A percentile compares a stretch with the other conserved stretches of the same genome.
Conservation (phyloP, 1,140 invertebrate species). For the Augochlora pura region DNA sequence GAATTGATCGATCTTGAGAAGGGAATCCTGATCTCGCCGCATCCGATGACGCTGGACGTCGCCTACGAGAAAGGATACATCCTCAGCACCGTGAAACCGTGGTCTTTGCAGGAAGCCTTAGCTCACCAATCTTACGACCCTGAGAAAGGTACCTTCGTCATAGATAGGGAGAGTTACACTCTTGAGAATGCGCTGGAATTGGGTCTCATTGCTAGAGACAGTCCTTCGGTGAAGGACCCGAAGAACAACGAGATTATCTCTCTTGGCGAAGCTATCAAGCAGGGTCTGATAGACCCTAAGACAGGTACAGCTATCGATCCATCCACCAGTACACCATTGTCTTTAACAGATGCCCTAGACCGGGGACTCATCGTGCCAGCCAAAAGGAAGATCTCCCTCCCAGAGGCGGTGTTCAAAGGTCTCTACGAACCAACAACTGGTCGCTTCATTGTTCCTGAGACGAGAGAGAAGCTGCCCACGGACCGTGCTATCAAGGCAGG, state of each 20-base stretch:
- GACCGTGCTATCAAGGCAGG: slow-evolving; percentile 89
- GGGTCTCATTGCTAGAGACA: slow-evolving; percentile 87
- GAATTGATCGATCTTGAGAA: slow-evolving; percentile 86
- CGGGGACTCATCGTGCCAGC: slow-evolving; percentile 90
- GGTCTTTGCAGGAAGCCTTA: slow-evolving; percentile 92
- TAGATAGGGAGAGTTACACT: slow-evolving; percentile 87
- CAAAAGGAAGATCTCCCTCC: slow-evolving; percentile 90
- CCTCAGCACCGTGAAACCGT: slow-evolving; percentile 87
- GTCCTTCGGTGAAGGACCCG: slow-evolving; percentile 91
- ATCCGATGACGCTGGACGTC: slow-evolving; percentile 85
- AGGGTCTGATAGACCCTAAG: slow-evolving; percentile 90
- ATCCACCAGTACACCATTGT: slow-evolving; percentile 86
- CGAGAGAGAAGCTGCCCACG: slow-evolving; percentile 87
- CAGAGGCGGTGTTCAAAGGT: slow-evolving; percentile 93
- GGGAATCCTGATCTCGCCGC: slow-evolving; percentile 86
- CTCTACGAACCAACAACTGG: slow-evolving; percentile 88
- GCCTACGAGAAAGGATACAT: slow-evolving; percentile 90
- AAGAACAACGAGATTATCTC: slow-evolving; percentile 89
- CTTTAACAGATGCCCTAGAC: slow-evolving; percentile 89
- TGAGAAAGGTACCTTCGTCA: slow-evolving; percentile 87
- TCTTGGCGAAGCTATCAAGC: slow-evolving; percentile 89
- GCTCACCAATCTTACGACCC: slow-evolving; percentile 90
- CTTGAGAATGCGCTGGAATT: slow-evolving; percentile 89
- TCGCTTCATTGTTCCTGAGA: slow-evolving; percentile 85
- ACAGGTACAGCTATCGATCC: slow-evolving; percentile 90